Evolutionary conservation across 1,140 invertebrate genomes (phyloP).

Genomic region (Diorhabda elongata): DNA sequence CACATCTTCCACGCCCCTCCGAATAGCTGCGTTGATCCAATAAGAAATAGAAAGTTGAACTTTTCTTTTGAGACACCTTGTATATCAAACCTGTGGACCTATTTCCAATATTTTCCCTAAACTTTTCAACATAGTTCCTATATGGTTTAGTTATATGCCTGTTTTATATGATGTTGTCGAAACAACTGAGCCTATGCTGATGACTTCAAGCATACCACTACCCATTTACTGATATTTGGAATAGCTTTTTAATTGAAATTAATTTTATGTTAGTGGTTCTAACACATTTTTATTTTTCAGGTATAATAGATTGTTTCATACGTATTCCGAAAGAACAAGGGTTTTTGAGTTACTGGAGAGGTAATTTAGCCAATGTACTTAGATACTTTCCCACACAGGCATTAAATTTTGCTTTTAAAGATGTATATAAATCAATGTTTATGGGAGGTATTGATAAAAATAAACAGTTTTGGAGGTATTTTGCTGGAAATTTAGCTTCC

Average conservation of each 20-base stretch:
- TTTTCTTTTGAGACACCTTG: too few species aligned
- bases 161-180: conserved; percentile 6
- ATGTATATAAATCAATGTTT: conserved; percentile 81
- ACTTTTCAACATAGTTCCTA: too few species aligned
- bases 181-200: conserved; percentile 15
- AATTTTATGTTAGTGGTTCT: background rate
- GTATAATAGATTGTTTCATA: conserved; percentile 81
- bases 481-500: conserved; percentile 81
- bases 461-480: conserved; percentile 80
- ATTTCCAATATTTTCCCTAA: too few species aligned
- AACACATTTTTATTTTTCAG: conserved; percentile 48
- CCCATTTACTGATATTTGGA: conserved; percentile 27
- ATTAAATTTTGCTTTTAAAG: conserved; percentile 94
- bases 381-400: conserved; percentile 95
- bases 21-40: too few species aligned
- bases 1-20: too few species aligned
- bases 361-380: conserved; percentile 90
- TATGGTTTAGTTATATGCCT: background rate
- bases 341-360: conserved; percentile 82
- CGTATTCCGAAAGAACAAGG: conserved; percentile 85
- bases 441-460: conserved; percentile 81
- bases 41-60: too few species aligned
- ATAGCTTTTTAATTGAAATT: background rate
- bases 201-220: conserved; percentile 25
- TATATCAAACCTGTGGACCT: too few species aligned